Evolutionary conservation across 1,140 invertebrate species (phyloP), one percentile per base, ranked within the genome.

Genomic region (Drosophila pectinifera): DNA sequence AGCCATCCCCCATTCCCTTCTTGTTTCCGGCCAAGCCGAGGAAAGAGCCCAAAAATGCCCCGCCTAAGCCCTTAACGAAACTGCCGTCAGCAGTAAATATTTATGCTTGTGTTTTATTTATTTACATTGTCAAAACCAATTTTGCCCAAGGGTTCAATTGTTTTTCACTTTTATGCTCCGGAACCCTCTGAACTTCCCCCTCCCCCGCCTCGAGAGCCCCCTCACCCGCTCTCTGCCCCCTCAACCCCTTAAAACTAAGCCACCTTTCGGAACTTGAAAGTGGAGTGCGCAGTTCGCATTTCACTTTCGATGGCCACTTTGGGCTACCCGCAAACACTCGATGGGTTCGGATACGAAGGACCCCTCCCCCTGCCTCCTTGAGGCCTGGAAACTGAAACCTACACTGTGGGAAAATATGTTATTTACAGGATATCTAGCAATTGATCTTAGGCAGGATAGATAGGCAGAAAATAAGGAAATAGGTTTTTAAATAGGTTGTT

Each of bases 121-220:
- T 89, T 89, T 89, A 89, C 84, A 89, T 89, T 89, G 84, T 89
- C 84, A 89, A 89, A 89, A 89, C 84, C 84, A 89, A 89, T 89
- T 89, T 89, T 74, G 84, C 84, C 84, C 84, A 89, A 89, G 84
- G 84, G 84, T 89, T 89, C 84, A 89, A 89, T 89, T 89, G 84
- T 89, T 89, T 89, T 89, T 88, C 84, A 89, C 82, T 86, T 86
- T 86, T 75, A 86, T 85, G 83, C 78, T 56, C 26, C 49, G n/a
- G 39, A n/a, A 41, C 42, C 45, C 24, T 13, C 10, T n/a, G n/a
- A n/a, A n/a, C n/a, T 0, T 2, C 14, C 10, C 16, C 3, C 4
- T 1, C 1, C n/a, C 26, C 11, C 43, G 39, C 20, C 8, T 28
- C 28, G 3, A 14, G 1, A 22, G 22, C 28, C 16, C 20, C 4